A percentile compares a stretch with the other conserved stretches of the same genome.
Conservation (phyloP, 2,797 vertebrate species). For the Gorsachius magnificus region DNA sequence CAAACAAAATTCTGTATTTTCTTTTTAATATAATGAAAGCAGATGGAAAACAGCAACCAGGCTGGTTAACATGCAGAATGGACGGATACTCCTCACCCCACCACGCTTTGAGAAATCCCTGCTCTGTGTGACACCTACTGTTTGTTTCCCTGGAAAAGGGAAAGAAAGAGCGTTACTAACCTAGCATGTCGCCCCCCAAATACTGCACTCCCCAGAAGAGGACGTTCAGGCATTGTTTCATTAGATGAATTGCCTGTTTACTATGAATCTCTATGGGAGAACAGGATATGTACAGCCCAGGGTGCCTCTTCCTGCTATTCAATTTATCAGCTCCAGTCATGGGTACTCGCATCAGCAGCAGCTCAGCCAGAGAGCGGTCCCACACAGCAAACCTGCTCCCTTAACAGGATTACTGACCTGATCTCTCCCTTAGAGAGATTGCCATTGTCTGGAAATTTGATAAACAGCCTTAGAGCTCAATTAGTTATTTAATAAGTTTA, state of each 20-base stretch:
- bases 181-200: not conserved
- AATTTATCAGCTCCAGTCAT: not conserved
- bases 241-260: not conserved
- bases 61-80: not conserved
- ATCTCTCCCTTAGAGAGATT: not conserved
- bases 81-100: not conserved
- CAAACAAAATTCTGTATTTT: not conserved
- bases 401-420: not conserved
- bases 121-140: not conserved
- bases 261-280: not conserved
- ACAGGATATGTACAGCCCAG: not conserved
- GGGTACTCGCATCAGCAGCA: not conserved
- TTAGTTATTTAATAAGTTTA: conserved; percentile 30
- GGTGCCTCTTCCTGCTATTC: conserved; percentile 32
- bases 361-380: not conserved
- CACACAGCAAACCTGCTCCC: not conserved
- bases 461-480: not conserved
- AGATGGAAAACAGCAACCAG: not conserved
- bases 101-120: not conserved
- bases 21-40: not conserved
- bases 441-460: not conserved
- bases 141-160: not conserved
- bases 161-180: not conserved
- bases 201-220: not conserved
- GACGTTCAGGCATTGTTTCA: not conserved